Evolutionary conservation across 2,797 vertebrate species (phyloP), one percentile per base, ranked within the genome.

Genomic region (Rhinatrema bivittatum): DNA sequence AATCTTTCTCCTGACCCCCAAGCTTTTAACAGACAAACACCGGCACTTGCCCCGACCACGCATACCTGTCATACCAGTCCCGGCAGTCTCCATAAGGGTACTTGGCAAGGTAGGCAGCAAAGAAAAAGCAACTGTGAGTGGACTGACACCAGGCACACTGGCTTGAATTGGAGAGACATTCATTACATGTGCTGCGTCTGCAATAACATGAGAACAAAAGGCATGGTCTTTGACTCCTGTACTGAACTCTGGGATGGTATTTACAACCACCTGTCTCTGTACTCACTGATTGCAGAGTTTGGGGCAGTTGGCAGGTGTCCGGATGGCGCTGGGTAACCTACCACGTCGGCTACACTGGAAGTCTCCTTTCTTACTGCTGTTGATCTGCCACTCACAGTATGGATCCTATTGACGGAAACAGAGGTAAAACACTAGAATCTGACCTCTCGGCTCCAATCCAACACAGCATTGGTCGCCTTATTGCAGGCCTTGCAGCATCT

Each of bases 61-160:
- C 48, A 43, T 61, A 85, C 93, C 91, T 94, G 84, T 96, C 93
- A 1, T 93, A 91, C 93, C 93, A 94, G 70, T 93, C 90, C 11
- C 91, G 82, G 71, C 93, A 94, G 47, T 91, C 89, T 26, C 93
- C 93, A 0, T 88, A 89, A 0, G 93, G 91, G 60, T 93, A 94
- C 61, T 93, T 93, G 46, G 91, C 92, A 46, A 94, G 81, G 60
- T 96, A 96, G 27, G 91, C 86, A 1, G 91, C 90, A 15, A 96
- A 94, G 61, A 91, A 87, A 72, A 96, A 96, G 69, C 93, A 96
- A 59, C 86, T 81, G 51, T 79, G 85, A 6, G 91, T 90, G 4
- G 93, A 96, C 67, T 93, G 90, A 60, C 93, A 94, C 93, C 93
- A 96, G 5, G 93, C 93, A 16, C 93, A 96, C 72, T 94, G 91